phyloP scores from a whole-genome alignment of 2,888 invertebrate species.

The Campoplex capitator region DNA sequence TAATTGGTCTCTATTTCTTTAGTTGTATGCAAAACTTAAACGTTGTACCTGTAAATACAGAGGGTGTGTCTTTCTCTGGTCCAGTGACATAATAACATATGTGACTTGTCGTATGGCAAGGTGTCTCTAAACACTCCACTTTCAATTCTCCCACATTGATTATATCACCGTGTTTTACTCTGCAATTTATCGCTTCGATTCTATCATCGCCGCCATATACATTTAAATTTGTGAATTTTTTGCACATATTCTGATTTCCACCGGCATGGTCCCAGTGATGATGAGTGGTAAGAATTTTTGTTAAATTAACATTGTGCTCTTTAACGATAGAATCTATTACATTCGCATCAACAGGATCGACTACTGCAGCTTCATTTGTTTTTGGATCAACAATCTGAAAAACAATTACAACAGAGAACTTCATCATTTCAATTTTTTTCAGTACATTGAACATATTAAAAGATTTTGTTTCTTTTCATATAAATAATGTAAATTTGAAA shows the following conservation, averaged over 20 bases:
- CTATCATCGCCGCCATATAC: conserved; percentile 93
- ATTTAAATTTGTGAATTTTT: conserved; percentile 86
- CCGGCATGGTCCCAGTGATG: conserved; percentile 99
- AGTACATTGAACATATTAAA: no score
- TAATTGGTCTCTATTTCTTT: neutral
- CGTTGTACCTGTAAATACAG: conserved; percentile 94
- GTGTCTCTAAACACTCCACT: conserved; percentile 94
- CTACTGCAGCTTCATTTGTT: conserved; percentile 94
- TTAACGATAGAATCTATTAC: conserved; percentile 90
- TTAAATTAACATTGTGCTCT: conserved; percentile 90
- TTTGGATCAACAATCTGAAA: conserved; percentile 91
- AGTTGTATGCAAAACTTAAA: neutral
- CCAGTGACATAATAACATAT: conserved; percentile 96
- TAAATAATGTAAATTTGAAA: neutral
- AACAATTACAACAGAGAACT: neutral
- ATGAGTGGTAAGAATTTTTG: conserved; percentile 96
- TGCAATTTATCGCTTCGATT: conserved; percentile 91
- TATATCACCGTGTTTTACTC: conserved; percentile 90
- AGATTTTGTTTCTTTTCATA: neutral
- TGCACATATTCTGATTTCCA: conserved; percentile 94
- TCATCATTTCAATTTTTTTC: neutral
- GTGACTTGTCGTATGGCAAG: conserved; percentile 98
- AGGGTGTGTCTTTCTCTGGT: conserved; percentile 86
- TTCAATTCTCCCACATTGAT: conserved; percentile 91
- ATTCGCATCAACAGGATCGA: conserved; percentile 97